Percentiles rank a stretch among this genome's conserved stretches.
Evolutionary conservation across 2,113 vertebrate species (phyloP).

Genomic region (Alethe diademata): DNA sequence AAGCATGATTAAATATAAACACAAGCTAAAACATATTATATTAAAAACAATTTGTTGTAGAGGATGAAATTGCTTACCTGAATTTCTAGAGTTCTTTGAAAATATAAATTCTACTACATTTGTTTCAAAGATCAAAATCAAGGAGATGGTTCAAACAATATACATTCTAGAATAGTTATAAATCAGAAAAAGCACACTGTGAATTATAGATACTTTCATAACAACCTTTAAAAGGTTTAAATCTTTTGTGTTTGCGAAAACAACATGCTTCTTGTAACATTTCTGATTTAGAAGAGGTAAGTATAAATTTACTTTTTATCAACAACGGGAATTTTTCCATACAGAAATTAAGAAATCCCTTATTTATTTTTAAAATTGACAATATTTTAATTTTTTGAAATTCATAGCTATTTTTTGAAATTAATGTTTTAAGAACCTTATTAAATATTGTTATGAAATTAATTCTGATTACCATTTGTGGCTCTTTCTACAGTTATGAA

Average conservation of each 20-base stretch:
- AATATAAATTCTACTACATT: not conserved
- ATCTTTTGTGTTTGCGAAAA: not conserved
- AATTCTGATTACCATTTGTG: not conserved
- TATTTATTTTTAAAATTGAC: not conserved
- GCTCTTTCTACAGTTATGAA: not conserved
- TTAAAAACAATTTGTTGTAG: not conserved
- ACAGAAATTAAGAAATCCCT: not conserved
- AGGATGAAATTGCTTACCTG: not conserved
- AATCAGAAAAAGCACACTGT: not conserved
- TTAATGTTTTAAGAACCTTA: not conserved
- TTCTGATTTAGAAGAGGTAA: not conserved
- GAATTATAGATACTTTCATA: not conserved
- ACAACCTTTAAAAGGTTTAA: not conserved
- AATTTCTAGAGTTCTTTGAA: not conserved
- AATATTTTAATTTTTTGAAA: not conserved
- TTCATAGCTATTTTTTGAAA: not conserved
- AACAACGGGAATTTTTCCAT: rapidly evolving
- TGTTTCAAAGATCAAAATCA: not conserved
- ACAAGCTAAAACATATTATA: not conserved
- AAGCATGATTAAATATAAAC: not conserved
- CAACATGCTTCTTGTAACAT: not conserved
- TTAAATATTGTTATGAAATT: not conserved
- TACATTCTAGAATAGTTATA: not conserved
- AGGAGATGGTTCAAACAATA: not conserved
- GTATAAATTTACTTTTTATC: not conserved